A percentile compares a stretch with the other conserved stretches of the same genome.
phyloP scores from a whole-genome alignment of 2,888 invertebrate genomes.

The Tipula confusa region DNA sequence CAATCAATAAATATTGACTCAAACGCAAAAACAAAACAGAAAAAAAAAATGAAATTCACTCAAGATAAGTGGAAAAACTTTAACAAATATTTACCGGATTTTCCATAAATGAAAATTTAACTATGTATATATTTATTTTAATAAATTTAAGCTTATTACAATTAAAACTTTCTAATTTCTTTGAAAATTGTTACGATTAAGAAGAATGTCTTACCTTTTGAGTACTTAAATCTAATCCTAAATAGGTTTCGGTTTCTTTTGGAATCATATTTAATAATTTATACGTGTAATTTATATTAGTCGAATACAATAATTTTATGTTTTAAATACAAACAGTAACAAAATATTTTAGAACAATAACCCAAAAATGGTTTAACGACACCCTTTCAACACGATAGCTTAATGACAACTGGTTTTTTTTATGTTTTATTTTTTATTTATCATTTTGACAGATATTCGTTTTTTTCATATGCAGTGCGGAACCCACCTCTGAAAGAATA shows the following conservation, averaged over 20 bases:
- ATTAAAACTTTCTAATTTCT: neutral
- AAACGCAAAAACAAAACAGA: neutral
- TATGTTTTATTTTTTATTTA: neutral
- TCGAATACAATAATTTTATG: neutral
- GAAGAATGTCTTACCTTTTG: constrained; percentile 63
- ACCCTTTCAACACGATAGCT: neutral
- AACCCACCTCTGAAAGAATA: neutral
- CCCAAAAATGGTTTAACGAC: neutral
- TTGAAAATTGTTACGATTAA: neutral
- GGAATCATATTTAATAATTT: constrained; percentile 37
- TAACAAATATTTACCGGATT: neutral
- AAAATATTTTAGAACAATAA: too few relatives aligned
- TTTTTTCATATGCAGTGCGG: neutral
- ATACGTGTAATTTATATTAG: neutral
- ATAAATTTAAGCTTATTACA: constrained; percentile 31
- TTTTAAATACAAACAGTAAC: neutral
- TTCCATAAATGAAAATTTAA: neutral
- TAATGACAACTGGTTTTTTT: neutral
- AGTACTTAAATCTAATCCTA: constrained; percentile 83
- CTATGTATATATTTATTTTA: neutral
- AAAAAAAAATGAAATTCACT: neutral
- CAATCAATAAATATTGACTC: neutral
- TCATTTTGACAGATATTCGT: neutral
- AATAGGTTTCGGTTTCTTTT: constrained; percentile 54
- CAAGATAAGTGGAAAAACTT: neutral